Evolutionary conservation across 2,113 vertebrate species (phyloP), one percentile per base, ranked within the genome.

Genomic region (Dromaius novaehollandiae): DNA sequence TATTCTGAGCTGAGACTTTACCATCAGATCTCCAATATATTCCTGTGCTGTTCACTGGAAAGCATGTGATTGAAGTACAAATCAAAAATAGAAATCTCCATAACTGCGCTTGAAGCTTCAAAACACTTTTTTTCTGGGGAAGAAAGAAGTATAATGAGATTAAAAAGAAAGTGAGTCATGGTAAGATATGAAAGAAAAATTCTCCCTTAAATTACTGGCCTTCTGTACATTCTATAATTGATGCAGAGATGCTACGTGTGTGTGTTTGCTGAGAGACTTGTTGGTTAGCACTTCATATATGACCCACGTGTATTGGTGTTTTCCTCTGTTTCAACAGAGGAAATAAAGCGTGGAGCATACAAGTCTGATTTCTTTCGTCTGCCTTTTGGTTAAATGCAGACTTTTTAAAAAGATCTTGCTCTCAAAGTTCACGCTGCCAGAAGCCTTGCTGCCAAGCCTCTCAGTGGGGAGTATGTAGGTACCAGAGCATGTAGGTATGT

Each of bases 291-390:
- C 4, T 50, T 64, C 9, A 0, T 34, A 4, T 75, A 55, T 30
- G 25, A 42, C 4, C 1, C 4, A 11, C 22, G 6, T 2, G 2
- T 18, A 14, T 36, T 3, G 1, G 6, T 34, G 8, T 40, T 75
- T 38, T 75, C 11, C 4, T 44, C 60, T 51, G 5, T 75, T 80
- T 64, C 26, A 44, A 15, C 4, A 20, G 64, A 24, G 56, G 30
- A 74, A 74, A 36, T 22, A 36, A 69, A 70, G 3, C 2, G 4
- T 38, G 30, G 11, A 65, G 3, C 25, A 51, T 32, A 73, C 21
- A 13, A 50, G 2, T 19, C 9, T 22, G 32, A 44, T 10, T 21
- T 16, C 1, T 28, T 82, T 60, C 13, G 3, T 74, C 30, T 79
- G 11, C 5, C 30, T 2, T 70, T 58, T 70, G 1, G 28, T 46